Conservation (phyloP, 2,797 vertebrate species). For the Melanotaenia boesemani region DNA sequence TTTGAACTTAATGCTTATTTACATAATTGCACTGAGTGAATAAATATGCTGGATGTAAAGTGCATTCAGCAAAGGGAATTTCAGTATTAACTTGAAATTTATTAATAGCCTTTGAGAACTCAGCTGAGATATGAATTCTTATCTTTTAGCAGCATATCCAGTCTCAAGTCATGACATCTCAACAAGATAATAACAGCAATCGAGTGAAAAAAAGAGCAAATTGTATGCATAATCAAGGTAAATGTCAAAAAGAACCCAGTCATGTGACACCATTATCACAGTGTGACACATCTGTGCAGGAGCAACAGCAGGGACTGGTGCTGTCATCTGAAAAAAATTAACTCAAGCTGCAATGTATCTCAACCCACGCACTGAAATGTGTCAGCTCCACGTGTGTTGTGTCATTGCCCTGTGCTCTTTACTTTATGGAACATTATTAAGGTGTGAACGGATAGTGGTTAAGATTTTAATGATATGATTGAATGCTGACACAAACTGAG, state of each 20-base stretch:
- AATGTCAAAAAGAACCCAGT: conserved; percentile 59
- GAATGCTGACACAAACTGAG: not conserved
- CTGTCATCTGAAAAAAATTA: conserved; percentile 14
- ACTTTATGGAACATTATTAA: not conserved
- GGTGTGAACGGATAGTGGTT: not conserved
- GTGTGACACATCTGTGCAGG: conserved; percentile 48
- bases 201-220: conserved; percentile 51
- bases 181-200: conserved; percentile 16
- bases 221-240: conserved; percentile 58
- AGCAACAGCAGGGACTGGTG: conserved; percentile 39
- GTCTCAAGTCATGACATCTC: conserved; percentile 16
- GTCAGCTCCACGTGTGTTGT: conserved; percentile 34
- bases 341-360: conserved; percentile 33
- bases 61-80: conserved; percentile 32
- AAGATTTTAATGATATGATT: not conserved
- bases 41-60: conserved; percentile 32
- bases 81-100: conserved; percentile 11
- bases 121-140: not conserved
- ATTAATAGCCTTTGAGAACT: not conserved
- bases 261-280: conserved; percentile 56
- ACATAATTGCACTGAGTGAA: conserved; percentile 28
- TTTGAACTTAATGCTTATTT: conserved; percentile 17
- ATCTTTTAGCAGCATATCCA: conserved; percentile 11
- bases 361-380: conserved; percentile 49
- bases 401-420: conserved; percentile 18